Evolutionary conservation across 2,797 vertebrate genomes (phyloP).

Genomic region (Epinephelus malabaricus): DNA sequence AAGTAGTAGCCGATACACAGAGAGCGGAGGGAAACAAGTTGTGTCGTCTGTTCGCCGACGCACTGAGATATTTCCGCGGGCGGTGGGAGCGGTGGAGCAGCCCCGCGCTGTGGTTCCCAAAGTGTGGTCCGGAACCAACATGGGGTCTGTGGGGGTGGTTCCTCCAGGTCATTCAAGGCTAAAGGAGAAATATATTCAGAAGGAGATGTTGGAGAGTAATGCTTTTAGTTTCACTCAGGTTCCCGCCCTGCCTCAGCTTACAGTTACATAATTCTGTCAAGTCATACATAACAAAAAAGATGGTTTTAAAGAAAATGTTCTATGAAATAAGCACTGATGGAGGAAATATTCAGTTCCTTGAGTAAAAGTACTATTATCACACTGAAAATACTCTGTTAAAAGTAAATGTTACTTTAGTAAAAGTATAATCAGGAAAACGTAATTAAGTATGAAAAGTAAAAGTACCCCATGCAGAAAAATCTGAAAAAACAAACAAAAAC

Average conservation of each 20-base stretch:
- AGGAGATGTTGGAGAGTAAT: not conserved
- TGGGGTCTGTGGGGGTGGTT: constrained; percentile 31
- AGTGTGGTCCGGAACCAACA: constrained; percentile 48
- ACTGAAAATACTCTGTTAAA: too few species aligned
- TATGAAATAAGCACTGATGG: too few species aligned
- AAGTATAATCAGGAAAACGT: too few species aligned
- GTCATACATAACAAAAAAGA: not conserved
- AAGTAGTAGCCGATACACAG: not conserved
- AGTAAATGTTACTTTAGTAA: too few species aligned
- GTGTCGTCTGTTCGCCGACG: constrained; percentile 44
- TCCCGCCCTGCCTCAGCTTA: not conserved
- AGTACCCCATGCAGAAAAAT: too few species aligned
- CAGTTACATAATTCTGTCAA: constrained; percentile 7
- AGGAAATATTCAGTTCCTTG: too few species aligned
- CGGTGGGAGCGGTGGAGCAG: constrained; percentile 36
- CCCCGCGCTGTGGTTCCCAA: constrained; percentile 31
- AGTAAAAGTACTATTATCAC: too few species aligned
- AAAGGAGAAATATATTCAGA: not conserved
- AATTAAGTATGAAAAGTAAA: too few species aligned
- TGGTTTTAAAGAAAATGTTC: not conserved
- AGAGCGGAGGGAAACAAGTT: constrained; percentile 20
- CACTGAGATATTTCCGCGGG: constrained; percentile 45
- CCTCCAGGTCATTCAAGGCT: constrained; percentile 33
- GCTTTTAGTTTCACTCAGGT: not conserved
- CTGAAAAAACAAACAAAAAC: too few species aligned